Conservation (phyloP, 2,888 invertebrate genomes). For the Imbricaverruca yamaguchii region DNA sequence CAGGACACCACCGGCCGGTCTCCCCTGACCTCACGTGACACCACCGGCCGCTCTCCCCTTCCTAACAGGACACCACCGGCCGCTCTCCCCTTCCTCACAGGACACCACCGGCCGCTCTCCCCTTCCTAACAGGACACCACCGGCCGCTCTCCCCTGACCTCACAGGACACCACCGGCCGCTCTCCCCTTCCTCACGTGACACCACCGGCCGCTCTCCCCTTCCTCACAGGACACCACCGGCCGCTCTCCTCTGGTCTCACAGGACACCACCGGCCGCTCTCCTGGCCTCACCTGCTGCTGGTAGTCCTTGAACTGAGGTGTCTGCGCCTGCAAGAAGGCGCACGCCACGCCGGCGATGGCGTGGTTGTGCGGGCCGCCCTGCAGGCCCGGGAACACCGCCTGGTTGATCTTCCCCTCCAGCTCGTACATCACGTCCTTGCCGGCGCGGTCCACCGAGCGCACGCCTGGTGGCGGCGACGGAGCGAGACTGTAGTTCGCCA, state of each 20-base stretch:
- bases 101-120: no score
- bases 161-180: no score
- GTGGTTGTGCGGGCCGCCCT: slow-evolving; percentile 96
- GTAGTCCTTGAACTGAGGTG: slow-evolving; percentile 72
- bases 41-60: no score
- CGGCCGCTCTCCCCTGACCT: no score
- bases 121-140: no score
- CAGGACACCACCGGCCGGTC: no score
- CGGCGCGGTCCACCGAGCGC: slow-evolving; percentile 65
- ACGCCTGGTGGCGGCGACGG: slow-evolving; percentile 47
- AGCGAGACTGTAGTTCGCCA: background rate
- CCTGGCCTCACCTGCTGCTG: slow-evolving; percentile 59
- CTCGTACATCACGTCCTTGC: slow-evolving; percentile 78
- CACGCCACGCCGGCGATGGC: slow-evolving; percentile 94
- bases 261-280: background rate
- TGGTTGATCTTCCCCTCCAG: slow-evolving; percentile 79
- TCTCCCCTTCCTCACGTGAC: no score
- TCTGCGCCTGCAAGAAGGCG: slow-evolving; percentile 75
- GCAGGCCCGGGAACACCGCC: slow-evolving; percentile 86
- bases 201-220: background rate
- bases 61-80: no score
- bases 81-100: no score
- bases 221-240: background rate
- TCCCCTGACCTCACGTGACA: no score
- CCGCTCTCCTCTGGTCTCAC: background rate